Base-by-base conservation (phyloP, 2,113 vertebrate genomes). In the Bubalus kerabau region DNA sequence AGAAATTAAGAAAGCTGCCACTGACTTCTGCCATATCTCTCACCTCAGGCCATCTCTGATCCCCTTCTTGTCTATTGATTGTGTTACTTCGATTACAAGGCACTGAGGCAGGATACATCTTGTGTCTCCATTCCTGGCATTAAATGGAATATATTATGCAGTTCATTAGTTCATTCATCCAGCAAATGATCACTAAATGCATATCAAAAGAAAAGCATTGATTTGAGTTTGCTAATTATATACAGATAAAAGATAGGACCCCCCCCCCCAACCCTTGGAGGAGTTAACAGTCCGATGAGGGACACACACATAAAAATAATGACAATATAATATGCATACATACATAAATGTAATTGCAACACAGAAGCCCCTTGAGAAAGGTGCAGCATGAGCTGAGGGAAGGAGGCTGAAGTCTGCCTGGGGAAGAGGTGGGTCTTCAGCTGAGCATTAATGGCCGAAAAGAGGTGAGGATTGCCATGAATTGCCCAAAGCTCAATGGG, bases 121-220 rank as follows among this genome's bases (percentile, higher is more conserved):
- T 56, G 10, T 8, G 59, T 87, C 24, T 88, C 50, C 94, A 43
- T 94, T 91, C 91, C 64, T 91, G 89, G 91, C 36, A 94, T 86
- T 97, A 97, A 97, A 43, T 89, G 93, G 89, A 78, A 94, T 82
- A 57, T 87, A 93, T 59, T 91, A 90, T 91, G 90, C 57, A 71
- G 85, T 91, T 97, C 93, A 91, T 97, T 96, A 97, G 96, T 92
- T 96, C 94, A 97, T 86, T 90, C 97, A 94, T 90, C 60, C 89
- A 92, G 83, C 95, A 97, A 97, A 93, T 86, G 80, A 91, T 93
- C 86, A 28, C 91, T 97, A 85, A 97, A 54, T 59, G 85, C 67
- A 67, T 82, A 94, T 74, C 24, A 80, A 95, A 80, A 94, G 80
- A 48, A 93, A 95, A 93, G 74, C 86, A 94, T 94, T 89, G 93